Conservation (phyloP, 2,888 invertebrate species). For the Drosophila heteroneura region DNA sequence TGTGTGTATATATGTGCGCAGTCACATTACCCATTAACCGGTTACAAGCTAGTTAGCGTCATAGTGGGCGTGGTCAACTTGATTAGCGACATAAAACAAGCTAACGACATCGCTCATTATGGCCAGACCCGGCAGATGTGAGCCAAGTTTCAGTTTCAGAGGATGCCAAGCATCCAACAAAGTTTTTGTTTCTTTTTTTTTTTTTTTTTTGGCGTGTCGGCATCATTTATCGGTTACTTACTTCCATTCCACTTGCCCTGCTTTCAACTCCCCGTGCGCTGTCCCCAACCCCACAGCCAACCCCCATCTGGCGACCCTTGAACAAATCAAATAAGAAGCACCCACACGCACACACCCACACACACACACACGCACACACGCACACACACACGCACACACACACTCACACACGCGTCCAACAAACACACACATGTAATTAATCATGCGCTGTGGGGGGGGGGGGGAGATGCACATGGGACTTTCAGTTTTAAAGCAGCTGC, state of each 20-base stretch:
- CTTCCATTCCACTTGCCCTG: constrained; percentile 1
- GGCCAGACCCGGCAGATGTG: constrained; percentile 32
- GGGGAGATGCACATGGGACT: constrained; percentile 49
- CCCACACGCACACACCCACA: not conserved
- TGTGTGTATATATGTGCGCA: too few species aligned
- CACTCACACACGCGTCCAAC: not conserved
- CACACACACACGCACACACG: not conserved
- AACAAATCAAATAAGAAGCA: constrained; percentile 2
- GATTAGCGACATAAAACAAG: constrained; percentile 76
- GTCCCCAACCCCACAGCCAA: not conserved
- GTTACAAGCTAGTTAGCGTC: constrained; percentile 8
- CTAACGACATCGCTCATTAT: constrained; percentile 73
- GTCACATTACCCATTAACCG: constrained; percentile 2
- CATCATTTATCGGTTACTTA: constrained; percentile 56
- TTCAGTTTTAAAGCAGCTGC: constrained; percentile 64
- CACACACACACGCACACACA: constrained; percentile 1
- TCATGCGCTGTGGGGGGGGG: constrained; percentile 48
- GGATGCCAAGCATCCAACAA: not conserved
- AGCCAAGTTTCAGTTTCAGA: constrained; percentile 6
- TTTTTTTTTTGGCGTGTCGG: constrained; percentile 8
- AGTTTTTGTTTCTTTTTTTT: not conserved
- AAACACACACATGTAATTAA: constrained; percentile 58
- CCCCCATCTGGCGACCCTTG: not conserved
- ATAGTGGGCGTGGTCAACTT: constrained; percentile 52
- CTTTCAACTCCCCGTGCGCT: not conserved